Percentiles rank a stretch among this genome's conserved stretches.
Conservation (phyloP, 2,797 vertebrate genomes). For the Liasis olivaceus region DNA sequence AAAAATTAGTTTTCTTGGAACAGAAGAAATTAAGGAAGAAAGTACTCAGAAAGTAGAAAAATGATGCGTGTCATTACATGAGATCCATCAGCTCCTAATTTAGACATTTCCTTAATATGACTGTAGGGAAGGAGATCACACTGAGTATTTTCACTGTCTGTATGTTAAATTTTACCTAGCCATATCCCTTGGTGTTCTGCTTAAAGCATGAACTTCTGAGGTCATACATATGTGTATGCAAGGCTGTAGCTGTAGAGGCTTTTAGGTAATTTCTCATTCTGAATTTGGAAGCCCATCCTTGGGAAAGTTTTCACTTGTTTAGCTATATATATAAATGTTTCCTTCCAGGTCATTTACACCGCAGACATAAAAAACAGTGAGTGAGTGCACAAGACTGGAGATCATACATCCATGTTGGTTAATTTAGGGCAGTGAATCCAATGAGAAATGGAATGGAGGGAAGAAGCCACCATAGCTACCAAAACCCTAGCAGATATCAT, state of each 20-base stretch:
- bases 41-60: background rate
- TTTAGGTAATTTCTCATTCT: background rate
- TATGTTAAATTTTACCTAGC: background rate
- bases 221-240: background rate
- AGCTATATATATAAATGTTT: background rate
- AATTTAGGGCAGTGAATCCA: background rate
- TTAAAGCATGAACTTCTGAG: background rate
- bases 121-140: background rate
- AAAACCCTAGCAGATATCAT: background rate
- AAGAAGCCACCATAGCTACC: background rate
- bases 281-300: background rate
- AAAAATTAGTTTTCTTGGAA: background rate
- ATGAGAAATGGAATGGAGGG: background rate
- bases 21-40: background rate
- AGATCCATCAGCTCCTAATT: background rate
- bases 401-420: background rate
- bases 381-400: background rate
- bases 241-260: background rate
- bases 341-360: background rate
- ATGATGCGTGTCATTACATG: background rate
- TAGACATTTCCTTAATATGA: background rate
- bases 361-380: background rate
- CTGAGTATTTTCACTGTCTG: background rate
- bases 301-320: background rate
- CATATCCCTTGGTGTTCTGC: background rate